These are phyloP conservation scores for Carterocephalus palaemon DNA, from an alignment of 2,888 invertebrate genomes.

Conservation along the genomic window DNA sequence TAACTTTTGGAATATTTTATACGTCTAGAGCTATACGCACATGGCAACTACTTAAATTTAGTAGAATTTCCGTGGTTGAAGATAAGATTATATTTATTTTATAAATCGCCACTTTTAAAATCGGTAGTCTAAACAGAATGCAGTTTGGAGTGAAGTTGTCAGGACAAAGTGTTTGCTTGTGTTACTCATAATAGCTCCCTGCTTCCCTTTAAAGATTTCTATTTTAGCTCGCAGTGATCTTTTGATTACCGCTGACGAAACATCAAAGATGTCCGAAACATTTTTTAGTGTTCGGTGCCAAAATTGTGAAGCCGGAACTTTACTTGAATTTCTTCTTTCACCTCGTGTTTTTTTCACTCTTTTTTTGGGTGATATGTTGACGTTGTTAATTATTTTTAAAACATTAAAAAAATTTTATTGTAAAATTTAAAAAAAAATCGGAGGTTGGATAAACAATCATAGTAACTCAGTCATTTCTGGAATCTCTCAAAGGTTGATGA, in stretches of 20 bases:
- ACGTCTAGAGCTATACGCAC: no score
- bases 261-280: conserved; percentile 11
- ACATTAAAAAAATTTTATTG: neutral
- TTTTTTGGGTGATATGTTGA: no score
- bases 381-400: no score
- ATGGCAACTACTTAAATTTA: no score
- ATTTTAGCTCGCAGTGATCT: conserved; percentile 12
- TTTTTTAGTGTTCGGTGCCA: neutral
- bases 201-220: conserved; percentile 13
- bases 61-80: neutral
- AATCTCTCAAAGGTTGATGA: no score
- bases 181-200: conserved; percentile 14
- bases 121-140: neutral
- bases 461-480: no score
- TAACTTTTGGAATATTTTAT: no score
- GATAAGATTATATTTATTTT: neutral
- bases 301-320: neutral
- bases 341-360: no score
- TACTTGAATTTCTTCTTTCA: no score
- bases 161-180: conserved; percentile 15
- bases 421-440: neutral
- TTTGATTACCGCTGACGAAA: conserved; percentile 11
- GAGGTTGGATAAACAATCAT: no score
- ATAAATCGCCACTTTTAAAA: neutral
- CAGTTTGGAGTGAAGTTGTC: conserved; percentile 5